phyloP scores from a whole-genome alignment of 2,888 invertebrate genomes.

The Noctua comes region DNA sequence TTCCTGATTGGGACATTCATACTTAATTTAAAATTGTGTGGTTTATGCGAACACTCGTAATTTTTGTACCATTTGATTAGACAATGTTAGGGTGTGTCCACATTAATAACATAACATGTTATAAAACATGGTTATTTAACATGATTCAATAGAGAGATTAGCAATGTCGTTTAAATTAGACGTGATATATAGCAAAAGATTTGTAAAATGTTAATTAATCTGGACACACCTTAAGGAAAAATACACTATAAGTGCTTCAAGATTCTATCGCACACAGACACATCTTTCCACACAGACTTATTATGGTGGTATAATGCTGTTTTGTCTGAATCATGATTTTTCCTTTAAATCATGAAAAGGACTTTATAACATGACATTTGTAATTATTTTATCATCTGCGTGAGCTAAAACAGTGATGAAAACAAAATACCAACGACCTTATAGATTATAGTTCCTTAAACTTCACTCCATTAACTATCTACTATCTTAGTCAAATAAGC shows the following conservation, averaged over 20 bases:
- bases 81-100: too few relatives aligned
- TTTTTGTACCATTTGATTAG: neutral
- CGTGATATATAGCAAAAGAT: too few relatives aligned
- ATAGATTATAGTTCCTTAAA: neutral
- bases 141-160: too few relatives aligned
- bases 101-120: too few relatives aligned
- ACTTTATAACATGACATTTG: neutral
- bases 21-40: neutral
- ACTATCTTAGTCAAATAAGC: slow-evolving; percentile 26
- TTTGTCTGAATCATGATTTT: neutral
- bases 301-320: neutral
- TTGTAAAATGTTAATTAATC: too few relatives aligned
- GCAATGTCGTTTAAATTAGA: too few relatives aligned
- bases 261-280: slow-evolving; percentile 27
- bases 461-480: neutral
- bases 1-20: neutral
- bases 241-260: slow-evolving; percentile 28
- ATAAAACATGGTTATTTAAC: too few relatives aligned
- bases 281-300: neutral
- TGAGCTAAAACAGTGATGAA: neutral
- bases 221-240: too few relatives aligned
- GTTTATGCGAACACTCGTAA: neutral
- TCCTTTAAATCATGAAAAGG: neutral
- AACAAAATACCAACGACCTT: neutral
- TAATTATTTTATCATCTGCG: neutral